Evolutionary conservation across 2,113 vertebrate genomes (phyloP).

Genomic region (Psettodes erumei): DNA sequence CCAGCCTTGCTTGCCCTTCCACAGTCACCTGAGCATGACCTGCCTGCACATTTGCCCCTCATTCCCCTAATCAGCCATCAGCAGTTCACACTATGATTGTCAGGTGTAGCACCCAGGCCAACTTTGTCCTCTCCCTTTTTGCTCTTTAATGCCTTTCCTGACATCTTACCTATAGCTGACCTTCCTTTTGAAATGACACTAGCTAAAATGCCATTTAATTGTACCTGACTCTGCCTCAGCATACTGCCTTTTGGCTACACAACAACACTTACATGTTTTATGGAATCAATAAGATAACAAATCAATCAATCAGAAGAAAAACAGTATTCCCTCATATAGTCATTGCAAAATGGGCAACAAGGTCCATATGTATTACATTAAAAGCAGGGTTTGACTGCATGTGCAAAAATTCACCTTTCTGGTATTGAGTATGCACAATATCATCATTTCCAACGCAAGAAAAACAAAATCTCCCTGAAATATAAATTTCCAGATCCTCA

Average conservation of each 20-base stretch:
- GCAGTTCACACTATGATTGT: background rate
- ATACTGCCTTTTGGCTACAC: background rate
- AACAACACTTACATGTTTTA: background rate
- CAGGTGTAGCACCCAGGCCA: accelerated
- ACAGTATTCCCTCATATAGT: background rate
- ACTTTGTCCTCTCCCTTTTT: background rate
- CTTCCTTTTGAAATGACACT: background rate
- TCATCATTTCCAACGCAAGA: no score
- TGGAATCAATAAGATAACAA: background rate
- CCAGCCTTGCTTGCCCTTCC: background rate
- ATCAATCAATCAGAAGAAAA: background rate
- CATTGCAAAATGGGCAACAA: background rate
- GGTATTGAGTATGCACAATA: background rate
- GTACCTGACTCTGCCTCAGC: background rate
- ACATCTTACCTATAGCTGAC: background rate
- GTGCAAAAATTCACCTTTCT: background rate
- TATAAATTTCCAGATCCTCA: background rate
- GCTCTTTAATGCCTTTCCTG: background rate
- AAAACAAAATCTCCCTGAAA: no score
- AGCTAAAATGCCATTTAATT: background rate
- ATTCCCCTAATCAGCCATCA: slow-evolving; percentile 5
- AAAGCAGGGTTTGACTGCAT: background rate
- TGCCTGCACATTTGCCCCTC: slow-evolving; percentile 18
- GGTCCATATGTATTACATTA: background rate
- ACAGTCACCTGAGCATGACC: slow-evolving; percentile 1